phyloP scores from a whole-genome alignment of 2,888 invertebrate genomes.

The Pogonocherus hispidulus region DNA sequence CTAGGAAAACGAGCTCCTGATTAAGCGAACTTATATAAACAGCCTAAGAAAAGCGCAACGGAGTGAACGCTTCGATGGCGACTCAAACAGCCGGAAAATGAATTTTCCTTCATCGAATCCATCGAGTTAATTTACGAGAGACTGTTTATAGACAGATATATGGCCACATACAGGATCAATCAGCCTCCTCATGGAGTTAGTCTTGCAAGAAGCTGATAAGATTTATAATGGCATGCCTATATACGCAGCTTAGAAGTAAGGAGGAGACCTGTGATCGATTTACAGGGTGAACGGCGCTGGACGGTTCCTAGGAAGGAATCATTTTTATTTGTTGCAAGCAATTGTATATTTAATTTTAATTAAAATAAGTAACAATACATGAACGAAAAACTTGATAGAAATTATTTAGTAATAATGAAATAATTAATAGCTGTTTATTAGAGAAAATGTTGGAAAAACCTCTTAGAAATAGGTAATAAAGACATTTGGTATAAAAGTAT shows the following conservation, averaged over 20 bases:
- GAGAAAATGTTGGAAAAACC: too few species aligned
- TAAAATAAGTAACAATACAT: too few species aligned
- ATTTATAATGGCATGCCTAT: constrained; percentile 61
- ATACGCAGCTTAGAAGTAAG: constrained; percentile 43
- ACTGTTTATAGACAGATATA: constrained; percentile 70
- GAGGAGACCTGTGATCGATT: constrained; percentile 17
- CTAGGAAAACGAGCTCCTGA: constrained; percentile 61
- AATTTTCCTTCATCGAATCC: constrained; percentile 70
- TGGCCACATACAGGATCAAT: constrained; percentile 67
- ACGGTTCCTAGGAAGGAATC: neutral
- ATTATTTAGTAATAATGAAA: too few species aligned
- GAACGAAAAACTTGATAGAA: too few species aligned
- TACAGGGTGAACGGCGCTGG: constrained; percentile 16
- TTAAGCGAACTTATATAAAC: constrained; percentile 65
- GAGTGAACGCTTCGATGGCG: constrained; percentile 66
- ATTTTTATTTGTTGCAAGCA: too few species aligned
- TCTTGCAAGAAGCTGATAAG: constrained; percentile 70
- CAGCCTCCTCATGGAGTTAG: constrained; percentile 64
- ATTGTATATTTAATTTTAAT: too few species aligned
- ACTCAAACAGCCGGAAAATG: constrained; percentile 70
- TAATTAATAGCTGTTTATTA: too few species aligned
- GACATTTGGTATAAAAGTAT: too few species aligned
- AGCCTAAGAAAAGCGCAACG: constrained; percentile 63
- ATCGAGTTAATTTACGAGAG: constrained; percentile 69
- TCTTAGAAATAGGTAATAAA: too few species aligned